Evolutionary conservation across 2,113 vertebrate species (phyloP).

Genomic region (Sakesphorus luctuosus): DNA sequence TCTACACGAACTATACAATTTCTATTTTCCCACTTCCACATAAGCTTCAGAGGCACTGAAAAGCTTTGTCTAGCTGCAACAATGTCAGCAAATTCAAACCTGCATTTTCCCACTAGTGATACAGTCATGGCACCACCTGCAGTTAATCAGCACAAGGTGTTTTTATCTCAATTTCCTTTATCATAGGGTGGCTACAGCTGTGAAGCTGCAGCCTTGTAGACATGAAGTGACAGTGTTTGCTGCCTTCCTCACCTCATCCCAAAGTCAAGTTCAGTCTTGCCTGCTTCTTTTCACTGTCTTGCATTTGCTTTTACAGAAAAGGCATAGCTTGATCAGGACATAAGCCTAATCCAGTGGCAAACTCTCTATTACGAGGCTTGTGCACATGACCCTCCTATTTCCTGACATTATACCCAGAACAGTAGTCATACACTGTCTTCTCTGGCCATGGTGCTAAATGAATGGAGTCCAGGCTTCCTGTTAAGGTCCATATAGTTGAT

Average conservation of each 20-base stretch:
- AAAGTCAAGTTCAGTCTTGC: background rate
- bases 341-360: background rate
- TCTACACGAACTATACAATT: background rate
- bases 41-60: background rate
- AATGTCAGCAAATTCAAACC: background rate
- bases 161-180: background rate
- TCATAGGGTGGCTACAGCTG: background rate
- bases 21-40: background rate
- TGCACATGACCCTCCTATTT: background rate
- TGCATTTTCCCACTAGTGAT: background rate
- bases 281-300: background rate
- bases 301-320: background rate
- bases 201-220: background rate
- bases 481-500: background rate
- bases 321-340: background rate
- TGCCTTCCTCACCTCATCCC: background rate
- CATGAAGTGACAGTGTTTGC: rapidly evolving
- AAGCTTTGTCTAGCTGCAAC: background rate
- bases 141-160: background rate
- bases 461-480: background rate
- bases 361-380: background rate
- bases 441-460: background rate
- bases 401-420: rapidly evolving
- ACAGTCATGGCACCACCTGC: background rate
- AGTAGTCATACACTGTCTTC: background rate